Base-by-base conservation (phyloP, 2,888 invertebrate genomes). In the Nomada hirtipes region DNA sequence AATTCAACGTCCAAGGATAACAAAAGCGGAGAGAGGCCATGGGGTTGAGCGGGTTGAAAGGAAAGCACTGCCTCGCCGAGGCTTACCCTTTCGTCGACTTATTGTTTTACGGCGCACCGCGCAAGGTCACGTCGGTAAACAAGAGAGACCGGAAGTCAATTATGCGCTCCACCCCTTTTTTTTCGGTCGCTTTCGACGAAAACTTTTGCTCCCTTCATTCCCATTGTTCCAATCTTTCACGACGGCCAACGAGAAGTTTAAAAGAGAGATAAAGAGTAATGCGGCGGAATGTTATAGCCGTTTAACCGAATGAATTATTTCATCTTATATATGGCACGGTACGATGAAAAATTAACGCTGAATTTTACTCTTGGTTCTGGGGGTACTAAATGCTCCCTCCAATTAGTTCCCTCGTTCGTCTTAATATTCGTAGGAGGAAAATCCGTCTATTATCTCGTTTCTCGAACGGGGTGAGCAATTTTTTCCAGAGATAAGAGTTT, bases 1-100 rank as follows among this genome's bases (percentile, higher is more conserved):
- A 76, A 70, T 70, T 69, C 70, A 76, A 55, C 44, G 23, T 70
- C 29, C 61, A 55, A 18, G 44, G 52, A 75, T 70, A 61, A 70
- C 26, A 52, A 52, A 75, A 53, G 50, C 42, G 59, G n/a, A 4
- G 7, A 13, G 50, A 2, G 18, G 11, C 0, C 18, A 10, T 1
- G 50, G 50, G 18, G 26, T 36, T 7, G 52, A 29, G 15, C 13
- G 53, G 53, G 7, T 52, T 13, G 47, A 50, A 50, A 42, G 18
- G 20, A 63, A 70, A 61, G 61, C 47, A 42, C 29, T 3, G 15
- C 20, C 29, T n/a, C 64, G 50, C 7, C 20, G 52, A 13, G 67
- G 53, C 55, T 68, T 55, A 68, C 55, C 42, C 42, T 42, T 55
- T 44, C 71, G 23, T 44, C 42, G 36, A 53, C 42, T 63, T 72